Evolutionary conservation across 2,113 vertebrate genomes (phyloP).

Genomic region (Trematocara zebra): DNA sequence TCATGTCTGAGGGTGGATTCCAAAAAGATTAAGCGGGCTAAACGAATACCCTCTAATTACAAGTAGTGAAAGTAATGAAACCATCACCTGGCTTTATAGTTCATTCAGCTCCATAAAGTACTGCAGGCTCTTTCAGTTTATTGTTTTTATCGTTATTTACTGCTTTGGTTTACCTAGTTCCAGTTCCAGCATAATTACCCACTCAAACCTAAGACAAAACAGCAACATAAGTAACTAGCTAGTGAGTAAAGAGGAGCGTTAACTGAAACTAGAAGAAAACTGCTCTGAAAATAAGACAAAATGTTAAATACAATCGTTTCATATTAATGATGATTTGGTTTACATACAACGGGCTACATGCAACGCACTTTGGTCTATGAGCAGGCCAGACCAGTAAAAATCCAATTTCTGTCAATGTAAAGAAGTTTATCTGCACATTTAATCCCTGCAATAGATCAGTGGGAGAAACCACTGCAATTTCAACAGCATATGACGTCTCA

Average conservation of each 20-base stretch:
- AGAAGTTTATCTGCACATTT: not conserved
- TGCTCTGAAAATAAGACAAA: not conserved
- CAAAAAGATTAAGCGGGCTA: not conserved
- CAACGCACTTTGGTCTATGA: not conserved
- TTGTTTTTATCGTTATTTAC: not conserved
- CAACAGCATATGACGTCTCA: fast-evolving
- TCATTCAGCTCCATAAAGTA: not conserved
- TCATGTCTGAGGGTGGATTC: not conserved
- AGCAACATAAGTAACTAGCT: not conserved
- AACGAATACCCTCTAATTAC: not conserved
- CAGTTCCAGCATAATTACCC: not conserved
- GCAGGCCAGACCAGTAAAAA: not conserved
- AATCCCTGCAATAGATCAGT: not conserved
- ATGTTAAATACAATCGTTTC: not conserved
- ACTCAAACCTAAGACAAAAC: not conserved
- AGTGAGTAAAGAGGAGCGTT: not conserved
- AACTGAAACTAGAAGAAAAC: not conserved
- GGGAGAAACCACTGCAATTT: not conserved
- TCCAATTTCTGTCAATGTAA: not conserved
- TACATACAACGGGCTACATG: not conserved
- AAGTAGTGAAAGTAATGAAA: not conserved
- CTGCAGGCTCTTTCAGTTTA: not conserved
- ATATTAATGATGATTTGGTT: not conserved
- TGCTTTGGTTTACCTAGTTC: not conserved
- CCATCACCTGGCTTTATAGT: not conserved